These are phyloP conservation scores for Eurystomus glaucurus DNA, from an alignment of 2,797 vertebrate genomes.

Conservation along the genomic window DNA sequence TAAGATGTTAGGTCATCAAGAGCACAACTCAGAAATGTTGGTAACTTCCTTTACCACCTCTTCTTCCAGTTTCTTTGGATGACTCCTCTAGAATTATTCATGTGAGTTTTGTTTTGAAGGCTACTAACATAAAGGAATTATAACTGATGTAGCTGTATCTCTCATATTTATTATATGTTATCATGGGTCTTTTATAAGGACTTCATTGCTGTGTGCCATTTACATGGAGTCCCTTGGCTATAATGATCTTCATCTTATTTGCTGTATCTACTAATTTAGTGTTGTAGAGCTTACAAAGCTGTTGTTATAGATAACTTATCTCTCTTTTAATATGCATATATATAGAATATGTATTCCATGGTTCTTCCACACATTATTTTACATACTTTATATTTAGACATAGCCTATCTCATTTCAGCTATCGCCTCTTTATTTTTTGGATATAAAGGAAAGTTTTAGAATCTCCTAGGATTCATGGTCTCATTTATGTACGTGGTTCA, in stretches of 20 bases:
- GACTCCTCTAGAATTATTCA: not conserved
- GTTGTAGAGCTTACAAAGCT: not conserved
- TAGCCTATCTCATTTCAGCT: not conserved
- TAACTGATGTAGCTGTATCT: not conserved
- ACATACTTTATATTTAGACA: not conserved
- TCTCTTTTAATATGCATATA: not conserved
- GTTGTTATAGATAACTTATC: not conserved
- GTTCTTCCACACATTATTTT: not conserved
- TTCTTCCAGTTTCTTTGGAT: not conserved
- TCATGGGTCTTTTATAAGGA: not conserved
- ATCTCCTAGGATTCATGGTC: not conserved
- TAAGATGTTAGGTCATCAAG: not conserved
- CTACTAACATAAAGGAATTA: not conserved
- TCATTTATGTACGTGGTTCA: not conserved
- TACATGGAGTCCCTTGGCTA: not conserved
- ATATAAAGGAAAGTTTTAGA: not conserved
- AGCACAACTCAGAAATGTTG: not conserved
- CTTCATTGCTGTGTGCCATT: not conserved
- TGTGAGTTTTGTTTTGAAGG: not conserved
- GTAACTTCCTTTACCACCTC: not conserved
- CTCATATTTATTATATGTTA: not conserved
- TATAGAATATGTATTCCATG: not conserved
- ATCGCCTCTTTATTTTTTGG: not conserved
- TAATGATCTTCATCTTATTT: not conserved
- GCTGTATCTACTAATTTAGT: not conserved